Conservation (phyloP, 2,797 vertebrate genomes). For the Crenichthys baileyi region DNA sequence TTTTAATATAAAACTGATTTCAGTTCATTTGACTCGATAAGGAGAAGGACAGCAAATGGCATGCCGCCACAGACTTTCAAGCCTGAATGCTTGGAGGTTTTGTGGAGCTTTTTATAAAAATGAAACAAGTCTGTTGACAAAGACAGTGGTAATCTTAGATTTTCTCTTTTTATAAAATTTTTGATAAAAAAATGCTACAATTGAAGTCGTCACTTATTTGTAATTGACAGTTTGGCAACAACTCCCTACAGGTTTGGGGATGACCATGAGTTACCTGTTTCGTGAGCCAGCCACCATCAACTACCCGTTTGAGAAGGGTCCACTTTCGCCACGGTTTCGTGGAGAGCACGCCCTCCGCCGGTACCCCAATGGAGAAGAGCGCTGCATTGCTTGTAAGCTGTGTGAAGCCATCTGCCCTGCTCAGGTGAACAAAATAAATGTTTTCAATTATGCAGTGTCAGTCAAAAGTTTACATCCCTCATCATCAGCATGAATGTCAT, state of each 20-base stretch:
- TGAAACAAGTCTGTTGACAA: not conserved
- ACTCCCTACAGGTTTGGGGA: slow-evolving; percentile 83
- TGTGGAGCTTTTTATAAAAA: not conserved
- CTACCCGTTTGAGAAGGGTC: slow-evolving; percentile 98
- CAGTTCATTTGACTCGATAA: not conserved
- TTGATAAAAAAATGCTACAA: not conserved
- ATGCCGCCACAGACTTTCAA: not conserved
- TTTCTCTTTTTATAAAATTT: not conserved
- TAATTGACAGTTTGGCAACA: not conserved
- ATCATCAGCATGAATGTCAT: too few relatives aligned
- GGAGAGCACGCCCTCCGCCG: slow-evolving; percentile 92
- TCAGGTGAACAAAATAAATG: slow-evolving; percentile 80
- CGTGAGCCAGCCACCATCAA: slow-evolving; percentile 96
- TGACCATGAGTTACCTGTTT: slow-evolving; percentile 94
- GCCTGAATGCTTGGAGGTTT: not conserved
- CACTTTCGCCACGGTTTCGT: slow-evolving; percentile 92
- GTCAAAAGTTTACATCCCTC: not conserved
- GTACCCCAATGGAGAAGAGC: slow-evolving; percentile 92
- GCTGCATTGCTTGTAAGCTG: slow-evolving; percentile 96
- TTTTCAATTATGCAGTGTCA: not conserved
- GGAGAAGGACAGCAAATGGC: not conserved
- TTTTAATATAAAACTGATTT: not conserved
- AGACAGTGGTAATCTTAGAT: not conserved
- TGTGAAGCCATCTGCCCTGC: slow-evolving; percentile 95
- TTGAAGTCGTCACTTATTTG: not conserved